These are phyloP conservation scores for Pseudachorutes palmiensis DNA, from an alignment of 1,140 invertebrate species.

Conservation along the genomic window DNA sequence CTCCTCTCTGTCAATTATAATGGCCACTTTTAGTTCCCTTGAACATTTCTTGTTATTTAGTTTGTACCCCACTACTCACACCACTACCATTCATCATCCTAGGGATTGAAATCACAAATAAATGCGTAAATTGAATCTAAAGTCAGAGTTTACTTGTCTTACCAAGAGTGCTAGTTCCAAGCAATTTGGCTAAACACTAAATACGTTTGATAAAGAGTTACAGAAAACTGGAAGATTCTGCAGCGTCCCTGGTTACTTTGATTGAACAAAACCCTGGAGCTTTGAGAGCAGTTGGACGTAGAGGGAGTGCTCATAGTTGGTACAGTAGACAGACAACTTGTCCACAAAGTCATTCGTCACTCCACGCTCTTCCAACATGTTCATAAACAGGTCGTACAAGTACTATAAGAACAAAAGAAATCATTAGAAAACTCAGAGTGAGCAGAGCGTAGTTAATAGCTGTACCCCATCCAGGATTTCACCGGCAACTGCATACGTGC, in stretches of 20 bases:
- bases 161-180: no score
- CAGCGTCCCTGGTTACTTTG: constrained; percentile 16
- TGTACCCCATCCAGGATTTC: constrained; percentile 82
- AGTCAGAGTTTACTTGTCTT: no score
- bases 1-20: no score
- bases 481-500: constrained; percentile 74
- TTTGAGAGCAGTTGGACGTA: constrained; percentile 78
- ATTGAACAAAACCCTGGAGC: constrained; percentile 67
- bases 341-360: constrained; percentile 83
- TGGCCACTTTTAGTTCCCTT: no score
- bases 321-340: constrained; percentile 74
- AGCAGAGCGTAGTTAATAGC: no score
- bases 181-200: no score
- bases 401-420: constrained; percentile 55
- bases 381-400: constrained; percentile 87
- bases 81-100: no score
- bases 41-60: no score
- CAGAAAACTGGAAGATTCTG: not conserved
- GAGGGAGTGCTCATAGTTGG: constrained; percentile 76
- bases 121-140: no score
- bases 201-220: no score
- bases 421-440: constrained; percentile 6
- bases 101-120: no score
- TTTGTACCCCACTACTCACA: no score
- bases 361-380: constrained; percentile 84